A percentile compares a stretch with the other conserved stretches of the same genome.
Conservation (phyloP, 2,888 invertebrate genomes). For the Emmelina monodactyla region DNA sequence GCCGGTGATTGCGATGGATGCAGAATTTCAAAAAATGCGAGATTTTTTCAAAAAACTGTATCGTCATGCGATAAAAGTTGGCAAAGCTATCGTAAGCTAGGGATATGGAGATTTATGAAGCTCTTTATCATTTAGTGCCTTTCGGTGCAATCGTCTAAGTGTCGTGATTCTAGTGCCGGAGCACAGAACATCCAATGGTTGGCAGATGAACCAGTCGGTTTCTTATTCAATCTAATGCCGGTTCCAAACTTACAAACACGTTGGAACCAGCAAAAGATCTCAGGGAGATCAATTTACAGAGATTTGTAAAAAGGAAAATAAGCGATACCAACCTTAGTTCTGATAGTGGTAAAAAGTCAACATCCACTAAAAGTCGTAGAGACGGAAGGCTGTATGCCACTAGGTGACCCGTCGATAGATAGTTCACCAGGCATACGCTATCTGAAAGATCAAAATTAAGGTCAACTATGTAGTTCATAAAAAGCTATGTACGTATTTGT, state of each 20-base stretch:
- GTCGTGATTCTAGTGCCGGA: background rate
- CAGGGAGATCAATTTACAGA: background rate
- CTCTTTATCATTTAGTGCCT: slow-evolving; percentile 64
- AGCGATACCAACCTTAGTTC: slow-evolving; percentile 82
- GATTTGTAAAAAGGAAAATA: background rate
- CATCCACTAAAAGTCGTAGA: slow-evolving; percentile 88
- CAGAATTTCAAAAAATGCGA: slow-evolving; percentile 12
- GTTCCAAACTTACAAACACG: background rate
- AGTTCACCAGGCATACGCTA: slow-evolving; percentile 93
- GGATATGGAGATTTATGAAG: slow-evolving; percentile 30
- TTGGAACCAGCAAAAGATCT: background rate
- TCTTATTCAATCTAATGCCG: too few species aligned
- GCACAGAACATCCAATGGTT: background rate
- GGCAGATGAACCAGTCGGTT: too few species aligned
- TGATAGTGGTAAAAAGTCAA: slow-evolving; percentile 92
- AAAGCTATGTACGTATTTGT: too few species aligned
- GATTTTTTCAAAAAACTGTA: slow-evolving; percentile 16
- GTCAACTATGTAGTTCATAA: too few species aligned
- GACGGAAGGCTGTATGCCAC: slow-evolving; percentile 95
- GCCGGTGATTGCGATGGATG: background rate
- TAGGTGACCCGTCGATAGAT: slow-evolving; percentile 93
- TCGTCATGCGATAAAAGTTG: background rate
- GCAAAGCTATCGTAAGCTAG: slow-evolving; percentile 38
- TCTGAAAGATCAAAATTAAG: too few species aligned
- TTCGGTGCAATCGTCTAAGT: slow-evolving; percentile 45